These are phyloP conservation scores for Xanthia togata DNA, from an alignment of 2,888 invertebrate species.

Conservation along the genomic window DNA sequence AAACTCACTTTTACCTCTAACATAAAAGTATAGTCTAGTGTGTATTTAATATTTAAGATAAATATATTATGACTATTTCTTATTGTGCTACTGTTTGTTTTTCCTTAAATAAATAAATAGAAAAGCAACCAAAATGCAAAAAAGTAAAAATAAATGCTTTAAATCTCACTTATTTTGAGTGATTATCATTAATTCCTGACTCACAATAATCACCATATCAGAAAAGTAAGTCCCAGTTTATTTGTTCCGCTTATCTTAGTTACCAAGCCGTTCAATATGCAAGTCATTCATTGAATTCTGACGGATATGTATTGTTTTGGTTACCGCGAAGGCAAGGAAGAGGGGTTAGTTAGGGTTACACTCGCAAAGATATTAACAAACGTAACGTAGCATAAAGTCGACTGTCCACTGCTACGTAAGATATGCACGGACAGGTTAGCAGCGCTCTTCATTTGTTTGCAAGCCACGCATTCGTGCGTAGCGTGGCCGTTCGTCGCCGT, in stretches of 20 bases:
- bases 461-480: neutral
- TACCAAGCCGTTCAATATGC: slow-evolving; percentile 18
- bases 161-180: too few species aligned
- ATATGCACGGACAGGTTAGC: neutral
- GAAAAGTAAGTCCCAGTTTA: neutral
- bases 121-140: too few species aligned
- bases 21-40: too few species aligned
- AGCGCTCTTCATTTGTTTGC: neutral
- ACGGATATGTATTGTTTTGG: slow-evolving; percentile 41
- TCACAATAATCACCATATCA: neutral
- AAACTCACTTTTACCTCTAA: too few species aligned
- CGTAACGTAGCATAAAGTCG: neutral
- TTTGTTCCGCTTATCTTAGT: slow-evolving; percentile 20
- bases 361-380: slow-evolving; percentile 20
- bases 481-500: neutral
- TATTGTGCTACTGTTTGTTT: too few species aligned
- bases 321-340: neutral
- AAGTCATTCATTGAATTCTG: slow-evolving; percentile 47
- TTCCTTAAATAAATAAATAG: too few species aligned
- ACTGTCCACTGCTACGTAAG: neutral
- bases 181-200: too few species aligned
- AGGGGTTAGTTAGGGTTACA: neutral
- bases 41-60: too few species aligned
- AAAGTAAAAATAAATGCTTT: too few species aligned
- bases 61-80: too few species aligned